Evolutionary conservation across 2,797 vertebrate genomes (phyloP).

Genomic region (Pyrocephalus nanus): DNA sequence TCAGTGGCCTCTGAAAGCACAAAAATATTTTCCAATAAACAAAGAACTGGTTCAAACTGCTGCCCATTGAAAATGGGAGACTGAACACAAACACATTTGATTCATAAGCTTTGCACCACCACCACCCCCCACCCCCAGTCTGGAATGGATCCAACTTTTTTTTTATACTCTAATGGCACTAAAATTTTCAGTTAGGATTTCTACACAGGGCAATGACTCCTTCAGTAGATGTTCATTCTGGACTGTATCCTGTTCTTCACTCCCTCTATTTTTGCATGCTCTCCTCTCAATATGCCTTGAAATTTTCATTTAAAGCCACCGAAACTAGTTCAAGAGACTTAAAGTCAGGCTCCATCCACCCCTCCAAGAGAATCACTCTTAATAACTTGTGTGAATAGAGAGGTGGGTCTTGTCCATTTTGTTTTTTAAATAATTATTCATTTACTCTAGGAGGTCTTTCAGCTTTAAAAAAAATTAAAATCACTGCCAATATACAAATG

Average conservation of each 20-base stretch:
- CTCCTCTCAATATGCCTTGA: neutral
- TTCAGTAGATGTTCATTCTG: neutral
- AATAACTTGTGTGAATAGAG: neutral
- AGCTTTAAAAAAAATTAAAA: neutral
- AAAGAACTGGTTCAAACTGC: slow-evolving; percentile 38
- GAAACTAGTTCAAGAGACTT: neutral
- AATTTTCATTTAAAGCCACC: neutral
- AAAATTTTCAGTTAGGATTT: neutral
- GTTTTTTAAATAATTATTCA: neutral
- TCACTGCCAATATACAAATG: neutral
- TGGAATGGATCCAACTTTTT: neutral
- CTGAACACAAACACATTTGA: slow-evolving; percentile 19
- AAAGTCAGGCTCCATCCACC: neutral
- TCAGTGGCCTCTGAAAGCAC: slow-evolving; percentile 43
- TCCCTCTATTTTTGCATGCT: neutral
- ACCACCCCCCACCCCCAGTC: neutral
- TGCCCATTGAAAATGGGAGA: neutral
- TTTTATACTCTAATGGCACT: neutral
- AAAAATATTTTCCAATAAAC: slow-evolving; percentile 58
- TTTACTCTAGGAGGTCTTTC: neutral
- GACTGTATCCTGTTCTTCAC: neutral
- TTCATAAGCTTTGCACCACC: neutral
- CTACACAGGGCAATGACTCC: neutral
- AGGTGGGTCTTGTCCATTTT: accelerated
- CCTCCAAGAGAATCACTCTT: neutral